Evolutionary conservation across 2,113 vertebrate species (phyloP), one percentile per base, ranked within the genome.

Genomic region (Burhinus oedicnemus): DNA sequence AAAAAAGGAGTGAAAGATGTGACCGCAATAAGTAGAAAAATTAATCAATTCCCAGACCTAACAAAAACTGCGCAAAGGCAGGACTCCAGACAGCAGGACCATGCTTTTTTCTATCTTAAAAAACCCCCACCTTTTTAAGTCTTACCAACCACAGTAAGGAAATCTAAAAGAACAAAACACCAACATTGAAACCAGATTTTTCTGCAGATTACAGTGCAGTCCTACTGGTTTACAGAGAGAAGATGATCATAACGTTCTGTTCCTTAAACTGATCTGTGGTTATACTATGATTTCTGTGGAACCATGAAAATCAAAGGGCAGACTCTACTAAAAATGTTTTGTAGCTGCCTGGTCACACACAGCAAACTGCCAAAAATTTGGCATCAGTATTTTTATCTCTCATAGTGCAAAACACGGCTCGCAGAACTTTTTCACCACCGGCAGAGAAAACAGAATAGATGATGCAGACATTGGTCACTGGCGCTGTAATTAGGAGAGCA

Each of bases 301-400:
- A 55, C 34, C n/a, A 68, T n/a, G n/a, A 82, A 94, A 83, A 70
- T 64, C 60, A 65, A 94, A 95, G 78, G 47, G 29, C 47, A 78
- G 26, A 71, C 29, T 68, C 34, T 40, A 94, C 42, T 89, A 68
- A 91, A 95, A 83, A 57, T 26, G 22, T 65, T 97, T 85, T 91
- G 40, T 15, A 82, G 79, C 91, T 87, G 68, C 57, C 44, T 52
- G 55, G 75, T 71, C 79, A 85, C 49, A 83, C 26, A 95, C 14
- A 72, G 29, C 20, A 12, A 95, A 77, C 70, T 87, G 89, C 80
- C 92, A 97, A 96, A 97, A 97, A 95, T 80, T 52, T 90, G 51
- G 42, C 74, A 90, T 68, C 23, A 4, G 42, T 79, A 65, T 61
- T 92, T 95, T 94, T 92, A 72, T 88, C 86, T 97, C 92, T 74